Evolutionary conservation across 2,888 invertebrate genomes (phyloP), one percentile per base, ranked within the genome.

Genomic region (Habrosyne pyritoides): DNA sequence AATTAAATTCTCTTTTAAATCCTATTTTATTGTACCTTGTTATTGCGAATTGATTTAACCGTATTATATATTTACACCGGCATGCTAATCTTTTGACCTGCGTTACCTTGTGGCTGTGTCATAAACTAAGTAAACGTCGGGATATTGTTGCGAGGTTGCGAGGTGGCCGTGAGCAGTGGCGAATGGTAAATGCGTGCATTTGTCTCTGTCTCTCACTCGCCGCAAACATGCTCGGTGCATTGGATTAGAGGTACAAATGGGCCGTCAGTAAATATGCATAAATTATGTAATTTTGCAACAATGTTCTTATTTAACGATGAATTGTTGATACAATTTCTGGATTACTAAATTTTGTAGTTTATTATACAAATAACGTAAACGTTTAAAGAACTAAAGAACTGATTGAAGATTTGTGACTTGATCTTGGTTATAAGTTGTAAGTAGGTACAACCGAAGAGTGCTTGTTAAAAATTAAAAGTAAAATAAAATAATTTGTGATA

Each of bases 201-300:
- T 54, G 52, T 64, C 64, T 67, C 54, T 60, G 64, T 64, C 68
- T 21, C 28, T 22, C 53, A 36, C 53, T 49, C 21, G 26, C 64
- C 63, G 48, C 61, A 61, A 46, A 58, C 67, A 12, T 54, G 49
- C 33, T 55, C 56, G 54, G 54, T 67, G 56, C 64, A 64, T 54
- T 55, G 68, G 68, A 64, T 67, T 64, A 64, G 54, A 56, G 53
- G 54, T 52, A 60, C 67, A 64, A 67, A 64, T 55, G 64, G 64
- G 64, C 68, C 53, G 28, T 12, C 22, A 24, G 22, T 22, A 21
- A 22, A 47, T 22, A 63, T 53, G 59, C 67, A 55, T 36, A 50
- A 53, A 21, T 24, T n/a, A 10, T 8, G 24, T 24, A 24, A n/a
- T n/a, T n/a, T n/a, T n/a, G n/a, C n/a, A n/a, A n/a, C n/a, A n/a